Percentiles rank a stretch among this genome's conserved stretches.
Evolutionary conservation across 2,888 invertebrate genomes (phyloP).

Genomic region (Sericinus montela): DNA sequence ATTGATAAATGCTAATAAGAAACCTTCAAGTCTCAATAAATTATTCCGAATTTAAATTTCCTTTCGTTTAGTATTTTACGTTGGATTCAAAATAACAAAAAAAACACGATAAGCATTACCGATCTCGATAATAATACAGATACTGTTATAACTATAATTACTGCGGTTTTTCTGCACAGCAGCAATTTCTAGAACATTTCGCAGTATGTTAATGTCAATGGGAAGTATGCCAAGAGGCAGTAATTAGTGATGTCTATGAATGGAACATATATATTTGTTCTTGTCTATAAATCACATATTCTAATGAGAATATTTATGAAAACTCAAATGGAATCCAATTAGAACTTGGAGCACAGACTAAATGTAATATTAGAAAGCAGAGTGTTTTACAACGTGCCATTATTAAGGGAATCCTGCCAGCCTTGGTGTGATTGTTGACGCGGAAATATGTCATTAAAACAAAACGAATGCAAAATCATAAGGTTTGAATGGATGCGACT

Average conservation of each 20-base stretch:
- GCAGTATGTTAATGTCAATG: slow-evolving; percentile 66
- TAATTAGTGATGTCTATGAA: slow-evolving; percentile 64
- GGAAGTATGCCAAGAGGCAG: slow-evolving; percentile 63
- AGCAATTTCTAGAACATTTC: slow-evolving; percentile 70
- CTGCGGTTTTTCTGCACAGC: slow-evolving; percentile 51
- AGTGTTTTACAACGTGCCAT: not conserved
- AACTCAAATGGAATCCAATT: slow-evolving; percentile 16
- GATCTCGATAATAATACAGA: slow-evolving; percentile 53
- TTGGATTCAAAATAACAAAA: not conserved
- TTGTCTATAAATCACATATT: too few species aligned
- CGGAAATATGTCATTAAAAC: slow-evolving; percentile 38
- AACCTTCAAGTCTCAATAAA: not conserved
- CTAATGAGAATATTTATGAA: slow-evolving; percentile 24
- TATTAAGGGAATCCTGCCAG: slow-evolving; percentile 14
- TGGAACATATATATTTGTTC: slow-evolving; percentile 50
- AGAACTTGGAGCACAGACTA: slow-evolving; percentile 12
- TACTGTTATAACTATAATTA: slow-evolving; percentile 61
- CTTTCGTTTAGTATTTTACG: not conserved
- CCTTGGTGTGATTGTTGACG: slow-evolving; percentile 28
- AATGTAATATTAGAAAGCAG: slow-evolving; percentile 9
- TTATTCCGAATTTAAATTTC: not conserved
- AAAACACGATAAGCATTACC: slow-evolving; percentile 28
- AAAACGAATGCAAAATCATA: slow-evolving; percentile 42
- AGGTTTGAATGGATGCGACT: slow-evolving; percentile 36
- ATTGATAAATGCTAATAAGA: slow-evolving; percentile 5